Base-by-base conservation (phyloP, 2,888 invertebrate species). In the Phoenoteleia sp. region DNA sequence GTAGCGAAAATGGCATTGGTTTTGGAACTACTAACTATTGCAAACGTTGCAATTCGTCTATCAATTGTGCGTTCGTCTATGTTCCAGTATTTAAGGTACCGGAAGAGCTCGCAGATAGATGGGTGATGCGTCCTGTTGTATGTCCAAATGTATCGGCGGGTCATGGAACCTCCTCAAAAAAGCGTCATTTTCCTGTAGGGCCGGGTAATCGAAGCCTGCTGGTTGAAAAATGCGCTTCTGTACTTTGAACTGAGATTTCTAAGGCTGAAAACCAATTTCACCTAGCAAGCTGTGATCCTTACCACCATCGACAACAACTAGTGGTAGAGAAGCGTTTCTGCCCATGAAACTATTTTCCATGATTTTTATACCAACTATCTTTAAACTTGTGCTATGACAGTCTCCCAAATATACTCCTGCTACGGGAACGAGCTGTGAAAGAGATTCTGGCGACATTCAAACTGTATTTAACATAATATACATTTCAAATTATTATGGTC, bases 231-330 rank as follows among this genome's bases (percentile, higher is more conserved):
- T 17, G 17, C n/a, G 7, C 7, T 42, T 9, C 36, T 42, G 15
- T 27, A 15, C 3, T n/a, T n/a, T n/a, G n/a, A n/a, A 64, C 42
- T 23, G 66, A 5, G 27, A 42, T 27, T 27, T 47, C 66, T 9
- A 66, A 47, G n/a, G 6, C 7, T 19, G 45, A 47, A 33, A 66
- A 66, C 66, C 66, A 66, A 66, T 66, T 66, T 27, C 47, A 9
- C 66, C 42, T 17, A 42, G 15, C 15, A 42, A 42, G 9, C 15
- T 42, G 15, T 42, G 42, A 9, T 42, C 15, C 25, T 17, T 66
- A 15, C 66, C 45, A 2, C 66, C 66, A 23, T 66, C 45, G 19
- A 66, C 66, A 7, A 66, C 15, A n/a, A 66, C n/a, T 7, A 66
- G 29, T 3, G 66, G 66, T 23, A 66, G 19, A 2, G 2, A n/a